Conservation (phyloP, 2,113 vertebrate genomes). For the Ptychochromis oligacanthus region DNA sequence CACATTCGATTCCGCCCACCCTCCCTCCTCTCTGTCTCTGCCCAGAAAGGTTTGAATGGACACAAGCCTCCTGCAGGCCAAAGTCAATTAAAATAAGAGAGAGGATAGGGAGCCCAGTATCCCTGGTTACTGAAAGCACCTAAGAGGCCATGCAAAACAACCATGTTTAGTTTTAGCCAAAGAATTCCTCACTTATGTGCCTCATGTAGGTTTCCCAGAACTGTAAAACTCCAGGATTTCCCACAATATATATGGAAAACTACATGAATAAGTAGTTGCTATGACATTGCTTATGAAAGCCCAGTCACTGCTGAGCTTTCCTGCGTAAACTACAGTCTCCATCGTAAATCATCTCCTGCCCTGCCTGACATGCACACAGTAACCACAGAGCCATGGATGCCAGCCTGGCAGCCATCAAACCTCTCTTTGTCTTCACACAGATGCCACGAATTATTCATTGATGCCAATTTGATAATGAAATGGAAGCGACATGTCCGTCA, state of each 20-base stretch:
- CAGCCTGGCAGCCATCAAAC: conserved; percentile 37
- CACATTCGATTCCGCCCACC: conserved; percentile 37
- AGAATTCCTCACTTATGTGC: conserved; percentile 26
- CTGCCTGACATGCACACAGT: conserved; percentile 24
- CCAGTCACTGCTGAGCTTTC: conserved; percentile 27
- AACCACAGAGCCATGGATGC: conserved; percentile 19
- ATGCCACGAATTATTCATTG: conserved; percentile 61
- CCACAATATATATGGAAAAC: conserved; percentile 14
- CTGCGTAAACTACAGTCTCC: conserved; percentile 15
- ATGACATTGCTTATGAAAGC: conserved; percentile 8
- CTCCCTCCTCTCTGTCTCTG: conserved; percentile 41
- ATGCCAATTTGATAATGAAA: conserved; percentile 65
- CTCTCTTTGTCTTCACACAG: conserved; percentile 57
- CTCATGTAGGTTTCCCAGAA: conserved; percentile 20
- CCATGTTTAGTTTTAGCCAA: conserved; percentile 47
- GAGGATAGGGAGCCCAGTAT: conserved; percentile 54
- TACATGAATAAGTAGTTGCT: conserved; percentile 41
- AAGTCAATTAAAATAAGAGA: conserved; percentile 77
- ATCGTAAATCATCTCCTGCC: conserved; percentile 53
- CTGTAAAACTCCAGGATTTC: conserved; percentile 29
- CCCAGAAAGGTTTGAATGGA: conserved; percentile 71
- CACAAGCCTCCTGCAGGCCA: conserved; percentile 73
- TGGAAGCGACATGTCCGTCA: conserved; percentile 34
- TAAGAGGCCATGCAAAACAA: conserved; percentile 61
- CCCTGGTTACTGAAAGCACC: conserved; percentile 69